Conservation (phyloP, 2,888 invertebrate genomes). For the Myathropa florea region DNA sequence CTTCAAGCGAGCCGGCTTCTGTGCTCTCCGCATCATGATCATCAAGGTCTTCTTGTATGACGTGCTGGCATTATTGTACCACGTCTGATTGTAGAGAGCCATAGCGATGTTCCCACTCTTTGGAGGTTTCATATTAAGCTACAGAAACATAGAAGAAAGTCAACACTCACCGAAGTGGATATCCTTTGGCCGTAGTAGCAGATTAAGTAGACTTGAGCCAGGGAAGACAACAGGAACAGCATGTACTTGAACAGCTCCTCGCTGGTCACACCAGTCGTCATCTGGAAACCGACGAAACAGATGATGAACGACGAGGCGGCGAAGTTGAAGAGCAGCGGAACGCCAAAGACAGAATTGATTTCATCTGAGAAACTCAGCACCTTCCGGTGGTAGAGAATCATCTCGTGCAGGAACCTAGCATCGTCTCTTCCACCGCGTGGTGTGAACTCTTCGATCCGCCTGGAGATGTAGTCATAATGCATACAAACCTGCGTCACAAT, state of each 20-base stretch:
- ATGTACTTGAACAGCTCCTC: slow-evolving; percentile 74
- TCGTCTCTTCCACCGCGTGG: slow-evolving; percentile 68
- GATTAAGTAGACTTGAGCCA: slow-evolving; percentile 76
- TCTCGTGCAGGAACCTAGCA: slow-evolving; percentile 67
- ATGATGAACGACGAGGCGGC: slow-evolving; percentile 76
- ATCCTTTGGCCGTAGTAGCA: slow-evolving; percentile 76
- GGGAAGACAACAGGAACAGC: slow-evolving; percentile 75
- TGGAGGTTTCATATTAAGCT: neutral
- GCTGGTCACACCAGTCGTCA: slow-evolving; percentile 74
- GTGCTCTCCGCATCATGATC: slow-evolving; percentile 75
- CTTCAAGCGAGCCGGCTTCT: slow-evolving; percentile 74
- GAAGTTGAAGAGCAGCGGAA: slow-evolving; percentile 76
- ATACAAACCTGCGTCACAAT: slow-evolving; percentile 76
- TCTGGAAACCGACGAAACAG: slow-evolving; percentile 78
- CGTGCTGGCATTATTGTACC: slow-evolving; percentile 72
- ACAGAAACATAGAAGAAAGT: neutral
- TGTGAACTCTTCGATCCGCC: slow-evolving; percentile 69
- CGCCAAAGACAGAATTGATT: slow-evolving; percentile 76
- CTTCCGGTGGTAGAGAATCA: slow-evolving; percentile 74
- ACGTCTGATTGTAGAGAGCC: slow-evolving; percentile 76
- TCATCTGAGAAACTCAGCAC: slow-evolving; percentile 72
- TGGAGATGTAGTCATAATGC: slow-evolving; percentile 76
- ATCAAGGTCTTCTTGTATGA: slow-evolving; percentile 76
- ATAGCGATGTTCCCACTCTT: slow-evolving; percentile 76
- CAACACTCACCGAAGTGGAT: slow-evolving; percentile 73